Base-by-base conservation (phyloP, 2,797 vertebrate species). In the Halcyon badia region DNA sequence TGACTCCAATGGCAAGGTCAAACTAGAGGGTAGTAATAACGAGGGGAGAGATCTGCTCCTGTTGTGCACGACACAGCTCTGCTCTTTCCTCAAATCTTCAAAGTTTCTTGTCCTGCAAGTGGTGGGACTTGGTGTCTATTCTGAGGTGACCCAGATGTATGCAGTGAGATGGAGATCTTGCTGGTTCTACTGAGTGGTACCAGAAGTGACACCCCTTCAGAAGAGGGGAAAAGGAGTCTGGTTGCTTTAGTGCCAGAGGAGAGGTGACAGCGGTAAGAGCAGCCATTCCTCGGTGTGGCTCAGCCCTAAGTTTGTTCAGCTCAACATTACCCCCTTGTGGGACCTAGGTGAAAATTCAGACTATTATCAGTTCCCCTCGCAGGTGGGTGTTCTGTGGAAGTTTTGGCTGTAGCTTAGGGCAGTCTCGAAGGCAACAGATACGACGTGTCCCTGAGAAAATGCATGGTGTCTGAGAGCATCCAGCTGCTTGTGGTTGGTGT, bases 241-340 rank as follows among this genome's bases (percentile, higher is more conserved):
- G 17, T 31, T 60, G 58, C 12, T 52, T 77, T 0, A 0, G 10
- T 91, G 85, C 72, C 83, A 75, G 60, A 48, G 24, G 25, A 80
- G n/a, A 73, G 71, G 44, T 85, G 81, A 24, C 30, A 72, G 54
- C 1, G 0, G 4, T 42, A 8, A 31, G 61, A 84, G 33, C 54
- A 70, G 44, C 41, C 30, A 5, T 83, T 83, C 37, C n/a, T 84
- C 6, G 3, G 25, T 52, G 41, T 35, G 39, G 54, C 58, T 72
- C 30, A 48, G 57, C 60, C 80, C 73, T 15, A 28, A 26, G 62
- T 82, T 87, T 89, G 90, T 89, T 96, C 89, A 81, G 97, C 91
- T 95, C 96, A 94, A 97, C 72, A 97, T 94, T 96, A 94, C 94
- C 97, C 94, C 84, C 97, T 98, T 96, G 97, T 97, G 97, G 97